Base-by-base conservation (phyloP, 2,113 vertebrate species). In the Sebastes fasciatus region DNA sequence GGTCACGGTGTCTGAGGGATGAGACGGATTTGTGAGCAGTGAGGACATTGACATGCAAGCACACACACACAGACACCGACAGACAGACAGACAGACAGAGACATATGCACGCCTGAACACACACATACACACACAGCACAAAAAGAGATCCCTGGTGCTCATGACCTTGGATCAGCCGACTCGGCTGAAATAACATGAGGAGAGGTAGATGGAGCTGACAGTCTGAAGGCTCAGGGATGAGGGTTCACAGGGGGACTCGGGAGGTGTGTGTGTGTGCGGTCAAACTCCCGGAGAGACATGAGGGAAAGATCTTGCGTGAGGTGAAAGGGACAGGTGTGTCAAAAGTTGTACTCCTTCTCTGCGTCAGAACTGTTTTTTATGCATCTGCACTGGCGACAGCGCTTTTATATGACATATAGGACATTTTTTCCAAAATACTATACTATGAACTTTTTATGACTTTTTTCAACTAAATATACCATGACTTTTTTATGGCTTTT, bases 1-100 rank as follows among this genome's bases (percentile, higher is more conserved):
- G 94, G 94, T 94, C 94, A 91, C 58, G 45, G 88, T 90, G 91
- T 93, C 92, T 89, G 82, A 90, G 87, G 90, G 88, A 93, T 92
- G 90, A 93, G 91, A 88, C 77, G 83, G 88, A 92, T 91, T 89
- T 86, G 87, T 91, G 83, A 91, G 88, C 77, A 63, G 89, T 69
- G 80, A 89, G 83, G 91, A 94, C 92, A 88, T 80, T 92, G 88
- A 94, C 87, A 89, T 90, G 76, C 88, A 82, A 80, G 64, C 77
- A 23, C 71, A 83, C 84, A 77, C 75, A 75, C 19, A 64, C 40
- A 57, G 8, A 16, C 60, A 55, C 14, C 34, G 34, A 61, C 55
- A 76, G 7, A 70, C 23, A 54, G 1, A 74, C 49, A 23, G 3
- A 73, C 16, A 46, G 1, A 55, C 23, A 9, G 5, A n/a, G 16